Percentiles rank a stretch among this genome's conserved stretches.
phyloP scores from a whole-genome alignment of 1,140 invertebrate species.

The Drosophila sturtevanti region DNA sequence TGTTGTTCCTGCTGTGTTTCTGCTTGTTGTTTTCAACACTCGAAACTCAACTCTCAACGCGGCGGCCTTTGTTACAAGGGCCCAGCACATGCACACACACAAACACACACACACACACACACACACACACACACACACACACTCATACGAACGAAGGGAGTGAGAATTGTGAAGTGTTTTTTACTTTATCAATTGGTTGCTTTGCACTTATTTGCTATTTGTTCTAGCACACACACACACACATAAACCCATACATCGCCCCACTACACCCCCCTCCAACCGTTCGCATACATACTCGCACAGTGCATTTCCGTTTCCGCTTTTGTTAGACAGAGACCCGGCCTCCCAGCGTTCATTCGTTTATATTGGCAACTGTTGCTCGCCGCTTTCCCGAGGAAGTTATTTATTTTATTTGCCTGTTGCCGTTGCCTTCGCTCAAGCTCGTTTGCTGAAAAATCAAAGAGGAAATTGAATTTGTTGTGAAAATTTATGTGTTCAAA shows the following conservation, averaged over 20 bases:
- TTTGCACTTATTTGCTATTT: constrained; percentile 81
- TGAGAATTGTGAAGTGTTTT: constrained; percentile 63
- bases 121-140: neutral
- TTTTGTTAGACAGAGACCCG: constrained; percentile 58
- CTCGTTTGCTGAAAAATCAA: constrained; percentile 77
- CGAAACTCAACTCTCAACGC: constrained; percentile 47
- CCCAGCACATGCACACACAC: neutral
- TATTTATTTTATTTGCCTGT: constrained; percentile 78
- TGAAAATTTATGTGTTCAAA: constrained; percentile 77
- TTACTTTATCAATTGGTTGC: constrained; percentile 81
- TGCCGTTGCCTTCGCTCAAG: constrained; percentile 35
- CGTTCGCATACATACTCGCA: constrained; percentile 40
- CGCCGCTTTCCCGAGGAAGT: constrained; percentile 58
- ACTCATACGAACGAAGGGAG: neutral
- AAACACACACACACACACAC: neutral
- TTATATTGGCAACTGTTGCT: constrained; percentile 73
- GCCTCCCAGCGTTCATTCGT: neutral
- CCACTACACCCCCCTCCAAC: neutral
- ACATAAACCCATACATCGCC: constrained; percentile 7
- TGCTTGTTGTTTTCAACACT: constrained; percentile 56
- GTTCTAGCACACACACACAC: constrained; percentile 57
- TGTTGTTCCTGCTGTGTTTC: constrained; percentile 27
- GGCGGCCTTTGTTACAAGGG: constrained; percentile 69
- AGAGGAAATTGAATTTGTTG: constrained; percentile 81
- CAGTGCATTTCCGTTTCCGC: constrained; percentile 73